Conservation (phyloP, 2,888 invertebrate species). For the Melipona beecheii region DNA sequence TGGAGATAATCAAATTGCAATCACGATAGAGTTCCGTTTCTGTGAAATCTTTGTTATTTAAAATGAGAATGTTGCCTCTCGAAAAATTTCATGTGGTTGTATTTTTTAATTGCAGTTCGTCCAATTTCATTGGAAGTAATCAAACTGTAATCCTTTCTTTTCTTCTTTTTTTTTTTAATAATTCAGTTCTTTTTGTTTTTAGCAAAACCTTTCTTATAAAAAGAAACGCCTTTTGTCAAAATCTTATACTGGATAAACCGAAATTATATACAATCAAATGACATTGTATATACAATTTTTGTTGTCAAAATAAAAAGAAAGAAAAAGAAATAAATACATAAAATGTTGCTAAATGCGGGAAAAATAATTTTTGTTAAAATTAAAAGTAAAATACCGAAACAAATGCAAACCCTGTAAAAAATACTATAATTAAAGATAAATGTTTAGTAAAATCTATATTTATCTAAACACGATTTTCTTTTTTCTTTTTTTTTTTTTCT, state of each 20-base stretch:
- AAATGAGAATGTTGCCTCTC: constrained; percentile 35
- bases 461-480: constrained; percentile 33
- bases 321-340: constrained; percentile 14
- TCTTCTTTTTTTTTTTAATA: background rate
- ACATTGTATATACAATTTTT: constrained; percentile 26
- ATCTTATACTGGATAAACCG: constrained; percentile 15
- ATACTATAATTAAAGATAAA: constrained; percentile 40
- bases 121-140: constrained; percentile 19
- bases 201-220: constrained; percentile 47
- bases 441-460: constrained; percentile 41
- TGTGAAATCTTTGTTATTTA: constrained; percentile 22
- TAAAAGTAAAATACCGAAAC: constrained; percentile 29
- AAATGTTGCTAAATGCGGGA: background rate
- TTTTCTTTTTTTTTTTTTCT: constrained; percentile 30
- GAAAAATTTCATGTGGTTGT: constrained; percentile 22
- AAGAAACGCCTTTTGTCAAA: constrained; percentile 36
- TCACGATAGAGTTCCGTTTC: constrained; percentile 28
- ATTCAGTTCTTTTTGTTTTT: constrained; percentile 23
- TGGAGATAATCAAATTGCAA: constrained; percentile 43
- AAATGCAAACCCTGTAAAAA: constrained; percentile 38
- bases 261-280: constrained; percentile 61
- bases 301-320: constrained; percentile 7
- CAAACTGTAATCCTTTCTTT: constrained; percentile 23
- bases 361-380: constrained; percentile 20
- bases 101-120: constrained; percentile 33